Percentiles rank a stretch among this genome's conserved stretches.
Conservation (phyloP, 2,797 vertebrate genomes). For the Alca torda region DNA sequence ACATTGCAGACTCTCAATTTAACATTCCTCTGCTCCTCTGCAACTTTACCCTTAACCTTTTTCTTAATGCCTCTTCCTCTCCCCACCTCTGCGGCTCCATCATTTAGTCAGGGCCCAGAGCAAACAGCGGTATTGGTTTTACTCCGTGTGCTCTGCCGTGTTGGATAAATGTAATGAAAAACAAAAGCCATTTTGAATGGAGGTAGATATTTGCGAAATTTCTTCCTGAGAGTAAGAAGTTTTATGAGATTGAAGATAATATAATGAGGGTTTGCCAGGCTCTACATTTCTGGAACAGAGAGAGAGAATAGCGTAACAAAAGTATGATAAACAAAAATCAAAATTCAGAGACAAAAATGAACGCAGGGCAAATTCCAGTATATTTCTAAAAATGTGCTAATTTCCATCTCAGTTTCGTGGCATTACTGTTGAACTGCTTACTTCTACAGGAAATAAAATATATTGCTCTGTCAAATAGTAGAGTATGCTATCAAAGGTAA, state of each 20-base stretch:
- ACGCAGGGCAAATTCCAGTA: background rate
- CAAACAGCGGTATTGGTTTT: background rate
- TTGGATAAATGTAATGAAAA: background rate
- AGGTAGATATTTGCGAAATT: background rate
- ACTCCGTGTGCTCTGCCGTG: background rate
- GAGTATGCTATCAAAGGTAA: background rate
- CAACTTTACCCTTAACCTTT: background rate
- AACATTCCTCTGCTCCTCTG: background rate
- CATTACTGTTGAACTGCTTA: background rate
- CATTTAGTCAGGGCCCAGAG: background rate
- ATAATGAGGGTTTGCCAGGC: background rate
- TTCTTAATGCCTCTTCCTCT: background rate
- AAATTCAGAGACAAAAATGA: background rate
- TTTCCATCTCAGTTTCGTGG: background rate
- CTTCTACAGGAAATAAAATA: background rate
- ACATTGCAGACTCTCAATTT: background rate
- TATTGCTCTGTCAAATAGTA: background rate
- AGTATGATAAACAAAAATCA: background rate
- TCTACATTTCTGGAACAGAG: background rate
- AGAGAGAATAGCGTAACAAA: background rate
- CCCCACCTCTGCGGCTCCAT: background rate
- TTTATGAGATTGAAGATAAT: background rate
- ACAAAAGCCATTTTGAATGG: background rate
- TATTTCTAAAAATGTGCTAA: background rate
- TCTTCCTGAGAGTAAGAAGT: background rate